phyloP scores from a whole-genome alignment of 2,113 vertebrate species.

The Hirundichthys speculiger region DNA sequence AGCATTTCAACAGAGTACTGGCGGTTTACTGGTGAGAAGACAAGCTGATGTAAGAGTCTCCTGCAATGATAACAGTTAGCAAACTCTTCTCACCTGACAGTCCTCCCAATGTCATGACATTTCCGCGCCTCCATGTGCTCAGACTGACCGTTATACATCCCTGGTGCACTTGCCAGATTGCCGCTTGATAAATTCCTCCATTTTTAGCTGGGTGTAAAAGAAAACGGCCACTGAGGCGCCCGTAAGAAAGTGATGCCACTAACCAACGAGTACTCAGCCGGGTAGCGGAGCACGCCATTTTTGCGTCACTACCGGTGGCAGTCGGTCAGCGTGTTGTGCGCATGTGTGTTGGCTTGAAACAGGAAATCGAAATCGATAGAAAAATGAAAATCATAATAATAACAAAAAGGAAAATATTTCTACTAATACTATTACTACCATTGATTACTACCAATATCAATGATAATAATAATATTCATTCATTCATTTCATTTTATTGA shows the following conservation, averaged over 20 bases:
- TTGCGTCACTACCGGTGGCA: slow-evolving; percentile 36
- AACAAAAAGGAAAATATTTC: too few species aligned
- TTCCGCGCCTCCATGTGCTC: slow-evolving; percentile 35
- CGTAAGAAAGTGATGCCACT: slow-evolving; percentile 12
- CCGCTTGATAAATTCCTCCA: not conserved
- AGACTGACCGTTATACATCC: not conserved
- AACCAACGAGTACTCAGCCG: slow-evolving; percentile 42
- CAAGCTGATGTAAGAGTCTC: not conserved
- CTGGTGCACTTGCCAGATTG: not conserved
- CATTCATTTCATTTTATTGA: too few species aligned
- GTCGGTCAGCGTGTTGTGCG: slow-evolving; percentile 19
- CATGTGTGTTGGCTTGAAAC: slow-evolving; percentile 40
- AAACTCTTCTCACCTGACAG: slow-evolving; percentile 56
- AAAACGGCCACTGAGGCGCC: slow-evolving; percentile 3
- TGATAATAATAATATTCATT: too few species aligned
- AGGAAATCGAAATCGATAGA: not conserved
- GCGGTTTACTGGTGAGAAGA: not conserved
- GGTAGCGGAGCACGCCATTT: slow-evolving; percentile 71
- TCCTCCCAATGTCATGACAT: slow-evolving; percentile 72
- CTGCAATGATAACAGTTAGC: slow-evolving; percentile 13
- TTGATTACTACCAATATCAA: too few species aligned
- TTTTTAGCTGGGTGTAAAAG: not conserved
- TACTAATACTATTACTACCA: too few species aligned
- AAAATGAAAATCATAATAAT: too few species aligned
- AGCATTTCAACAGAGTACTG: not conserved